These are phyloP conservation scores for Lasioglossum calceatum DNA, from an alignment of 2,888 invertebrate genomes.

Conservation along the genomic window DNA sequence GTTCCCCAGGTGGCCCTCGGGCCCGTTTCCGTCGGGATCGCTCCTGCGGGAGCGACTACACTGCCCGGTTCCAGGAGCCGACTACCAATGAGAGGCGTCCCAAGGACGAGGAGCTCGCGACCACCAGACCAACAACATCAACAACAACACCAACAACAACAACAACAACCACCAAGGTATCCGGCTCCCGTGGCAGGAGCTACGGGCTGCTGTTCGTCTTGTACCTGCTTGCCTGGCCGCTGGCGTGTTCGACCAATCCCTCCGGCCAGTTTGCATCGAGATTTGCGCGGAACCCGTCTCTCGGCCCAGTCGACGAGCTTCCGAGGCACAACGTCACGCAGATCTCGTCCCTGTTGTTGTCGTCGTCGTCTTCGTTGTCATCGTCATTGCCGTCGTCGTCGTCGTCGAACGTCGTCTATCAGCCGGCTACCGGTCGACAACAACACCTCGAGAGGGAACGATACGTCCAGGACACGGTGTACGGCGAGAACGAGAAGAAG, in stretches of 20 bases:
- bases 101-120: slow-evolving; percentile 20
- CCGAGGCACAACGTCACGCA: slow-evolving; percentile 64
- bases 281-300: slow-evolving; percentile 72
- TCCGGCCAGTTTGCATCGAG: slow-evolving; percentile 71
- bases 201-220: slow-evolving; percentile 76
- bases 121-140: slow-evolving; percentile 20
- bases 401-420: slow-evolving; percentile 70
- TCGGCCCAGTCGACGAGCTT: slow-evolving; percentile 65
- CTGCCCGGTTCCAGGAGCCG: slow-evolving; percentile 71
- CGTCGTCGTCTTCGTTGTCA: slow-evolving; percentile 9
- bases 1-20: not conserved
- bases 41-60: slow-evolving; percentile 57
- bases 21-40: slow-evolving; percentile 3
- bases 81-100: slow-evolving; percentile 37
- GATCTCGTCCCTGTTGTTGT: slow-evolving; percentile 26
- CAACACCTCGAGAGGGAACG: slow-evolving; percentile 29
- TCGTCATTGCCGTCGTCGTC: too few relatives aligned
- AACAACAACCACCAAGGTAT: slow-evolving; percentile 24
- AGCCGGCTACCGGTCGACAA: slow-evolving; percentile 9
- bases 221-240: slow-evolving; percentile 79
- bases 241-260: slow-evolving; percentile 76
- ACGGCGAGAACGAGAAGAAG: slow-evolving; percentile 24
- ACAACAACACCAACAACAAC: not conserved
- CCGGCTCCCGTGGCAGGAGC: slow-evolving; percentile 46
- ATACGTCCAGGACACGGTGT: slow-evolving; percentile 40